Percentiles rank a stretch among this genome's conserved stretches.
These are phyloP conservation scores for Sternarchorhynchus goeldii DNA, from an alignment of 2,797 vertebrate genomes.

Conservation along the genomic window DNA sequence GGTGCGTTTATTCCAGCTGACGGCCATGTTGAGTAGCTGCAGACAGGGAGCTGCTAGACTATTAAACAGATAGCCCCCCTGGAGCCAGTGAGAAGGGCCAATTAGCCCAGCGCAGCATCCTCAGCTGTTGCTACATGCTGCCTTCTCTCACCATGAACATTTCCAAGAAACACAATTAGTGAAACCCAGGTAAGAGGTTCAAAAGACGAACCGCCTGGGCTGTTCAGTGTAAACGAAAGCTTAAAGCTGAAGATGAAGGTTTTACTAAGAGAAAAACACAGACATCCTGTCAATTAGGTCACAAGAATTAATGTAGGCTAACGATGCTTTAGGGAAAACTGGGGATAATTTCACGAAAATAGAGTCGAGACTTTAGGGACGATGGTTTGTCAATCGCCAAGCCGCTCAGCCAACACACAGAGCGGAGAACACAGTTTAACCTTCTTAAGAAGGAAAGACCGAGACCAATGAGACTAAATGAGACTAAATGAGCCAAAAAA, in stretches of 20 bases:
- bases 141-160: conserved; percentile 25
- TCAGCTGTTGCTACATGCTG: conserved; percentile 34
- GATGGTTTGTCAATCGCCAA: neutral
- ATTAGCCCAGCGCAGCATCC: conserved; percentile 46
- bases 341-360: neutral
- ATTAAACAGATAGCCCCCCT: conserved; percentile 59
- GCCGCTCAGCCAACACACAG: neutral
- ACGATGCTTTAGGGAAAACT: conserved; percentile 9
- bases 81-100: conserved; percentile 58
- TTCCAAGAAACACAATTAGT: conserved; percentile 27
- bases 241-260: neutral
- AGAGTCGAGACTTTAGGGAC: neutral
- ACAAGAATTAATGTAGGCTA: conserved; percentile 19
- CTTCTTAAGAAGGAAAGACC: conserved; percentile 21
- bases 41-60: conserved; percentile 48
- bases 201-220: neutral
- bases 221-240: neutral
- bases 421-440: neutral
- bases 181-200: neutral
- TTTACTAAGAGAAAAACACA: neutral
- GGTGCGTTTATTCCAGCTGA: too few relatives aligned
- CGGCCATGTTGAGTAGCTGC: neutral
- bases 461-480: conserved; percentile 40
- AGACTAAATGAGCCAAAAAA: conserved; percentile 47
- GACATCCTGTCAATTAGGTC: conserved; percentile 13